Evolutionary conservation across 2,797 vertebrate genomes (phyloP).

Genomic region (Stomatorhinus walkeri): DNA sequence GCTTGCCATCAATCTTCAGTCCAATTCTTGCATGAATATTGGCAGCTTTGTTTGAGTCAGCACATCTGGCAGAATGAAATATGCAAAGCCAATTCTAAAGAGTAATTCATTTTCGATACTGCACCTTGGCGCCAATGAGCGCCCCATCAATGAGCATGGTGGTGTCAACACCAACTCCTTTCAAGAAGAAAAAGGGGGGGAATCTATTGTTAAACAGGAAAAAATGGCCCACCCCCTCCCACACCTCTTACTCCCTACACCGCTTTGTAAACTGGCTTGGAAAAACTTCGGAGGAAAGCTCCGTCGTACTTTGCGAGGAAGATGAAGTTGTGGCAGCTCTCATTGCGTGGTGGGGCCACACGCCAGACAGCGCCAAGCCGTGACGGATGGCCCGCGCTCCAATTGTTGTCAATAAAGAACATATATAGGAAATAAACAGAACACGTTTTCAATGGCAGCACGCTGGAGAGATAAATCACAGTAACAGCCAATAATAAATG

Average conservation of each 20-base stretch:
- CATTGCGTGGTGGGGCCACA: conserved; percentile 16
- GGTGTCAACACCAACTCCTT: neutral
- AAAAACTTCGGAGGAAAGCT: conserved; percentile 9
- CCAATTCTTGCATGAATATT: conserved; percentile 31
- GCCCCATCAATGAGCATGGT: neutral
- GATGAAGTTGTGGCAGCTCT: conserved; percentile 13
- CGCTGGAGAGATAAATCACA: conserved; percentile 60
- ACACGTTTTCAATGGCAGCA: conserved; percentile 55
- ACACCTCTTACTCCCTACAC: neutral
- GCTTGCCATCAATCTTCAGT: conserved; percentile 36
- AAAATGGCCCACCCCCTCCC: neutral
- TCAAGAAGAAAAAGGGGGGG: neutral
- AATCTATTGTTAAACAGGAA: neutral
- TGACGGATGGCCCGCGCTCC: conserved; percentile 39
- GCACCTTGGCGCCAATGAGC: neutral
- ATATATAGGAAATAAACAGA: conserved; percentile 54
- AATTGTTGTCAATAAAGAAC: conserved; percentile 62
- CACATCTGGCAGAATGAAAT: conserved; percentile 39
- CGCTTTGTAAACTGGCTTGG: neutral
- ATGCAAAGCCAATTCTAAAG: conserved; percentile 32
- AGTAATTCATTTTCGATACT: conserved; percentile 2
- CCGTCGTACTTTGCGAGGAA: neutral
- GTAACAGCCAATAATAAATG: conserved; percentile 76
- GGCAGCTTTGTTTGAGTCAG: conserved; percentile 36
- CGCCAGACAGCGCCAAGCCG: conserved; percentile 28